phyloP scores from a whole-genome alignment of 2,113 vertebrate genomes.

The Odontesthes bonariensis region DNA sequence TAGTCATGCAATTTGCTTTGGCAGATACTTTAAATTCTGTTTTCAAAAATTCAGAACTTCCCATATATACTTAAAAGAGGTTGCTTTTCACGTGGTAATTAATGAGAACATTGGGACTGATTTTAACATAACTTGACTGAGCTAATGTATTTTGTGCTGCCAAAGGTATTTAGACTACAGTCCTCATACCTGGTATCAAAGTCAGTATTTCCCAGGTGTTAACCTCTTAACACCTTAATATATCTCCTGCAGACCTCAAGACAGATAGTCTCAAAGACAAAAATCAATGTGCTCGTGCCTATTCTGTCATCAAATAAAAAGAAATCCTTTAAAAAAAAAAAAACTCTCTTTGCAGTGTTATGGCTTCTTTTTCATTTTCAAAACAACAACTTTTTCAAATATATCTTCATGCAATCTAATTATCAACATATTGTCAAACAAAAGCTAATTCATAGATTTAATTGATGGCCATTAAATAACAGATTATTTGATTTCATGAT shows the following conservation, averaged over 20 bases:
- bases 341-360: background rate
- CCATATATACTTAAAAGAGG: background rate
- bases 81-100: background rate
- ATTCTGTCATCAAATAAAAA: background rate
- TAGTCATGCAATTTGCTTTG: no score
- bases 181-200: constrained; percentile 10
- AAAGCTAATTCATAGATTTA: background rate
- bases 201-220: constrained; percentile 29
- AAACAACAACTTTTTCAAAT: background rate
- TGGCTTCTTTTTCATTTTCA: background rate
- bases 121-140: background rate
- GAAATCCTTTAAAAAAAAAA: background rate
- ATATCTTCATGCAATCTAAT: background rate
- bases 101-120: background rate
- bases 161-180: background rate
- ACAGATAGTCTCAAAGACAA: constrained; percentile 37
- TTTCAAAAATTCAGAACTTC: no score
- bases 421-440: background rate
- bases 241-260: constrained; percentile 12
- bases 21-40: no score
- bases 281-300: background rate
- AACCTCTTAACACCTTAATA: constrained; percentile 36
- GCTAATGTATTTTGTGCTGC: background rate
- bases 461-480: background rate
- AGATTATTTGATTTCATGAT: constrained; percentile 17